phyloP scores from a whole-genome alignment of 2,113 vertebrate genomes.

The Lynx canadensis region DNA sequence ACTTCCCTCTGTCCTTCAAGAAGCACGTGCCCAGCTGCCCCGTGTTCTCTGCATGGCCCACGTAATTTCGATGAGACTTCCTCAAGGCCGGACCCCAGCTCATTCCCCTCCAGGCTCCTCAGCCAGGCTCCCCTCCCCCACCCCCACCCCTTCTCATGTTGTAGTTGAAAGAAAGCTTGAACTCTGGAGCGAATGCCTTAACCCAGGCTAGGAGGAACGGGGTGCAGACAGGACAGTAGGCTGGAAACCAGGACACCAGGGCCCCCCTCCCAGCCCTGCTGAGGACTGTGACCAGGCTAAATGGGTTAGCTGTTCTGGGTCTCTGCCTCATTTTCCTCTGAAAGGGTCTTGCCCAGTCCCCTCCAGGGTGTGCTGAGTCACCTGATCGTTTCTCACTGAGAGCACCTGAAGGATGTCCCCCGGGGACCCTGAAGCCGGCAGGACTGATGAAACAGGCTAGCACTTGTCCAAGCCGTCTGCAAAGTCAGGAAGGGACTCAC shows the following conservation, averaged over 20 bases:
- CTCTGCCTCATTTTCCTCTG: background rate
- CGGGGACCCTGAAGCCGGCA: background rate
- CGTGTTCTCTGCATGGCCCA: background rate
- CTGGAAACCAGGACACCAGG: background rate
- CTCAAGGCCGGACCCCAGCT: background rate
- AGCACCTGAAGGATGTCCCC: background rate
- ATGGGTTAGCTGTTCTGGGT: background rate
- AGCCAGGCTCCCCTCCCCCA: background rate
- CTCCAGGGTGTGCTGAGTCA: background rate
- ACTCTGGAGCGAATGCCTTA: background rate
- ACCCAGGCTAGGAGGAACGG: background rate
- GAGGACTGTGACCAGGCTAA: background rate
- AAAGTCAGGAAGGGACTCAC: background rate
- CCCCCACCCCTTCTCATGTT: background rate
- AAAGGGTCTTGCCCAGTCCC: background rate
- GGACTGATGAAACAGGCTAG: background rate
- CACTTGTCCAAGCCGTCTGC: accelerated
- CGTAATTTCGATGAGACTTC: background rate
- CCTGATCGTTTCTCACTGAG: background rate
- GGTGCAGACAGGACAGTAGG: background rate
- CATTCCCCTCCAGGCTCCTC: background rate
- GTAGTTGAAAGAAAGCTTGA: background rate
- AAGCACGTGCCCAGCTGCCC: background rate
- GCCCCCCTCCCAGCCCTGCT: background rate
- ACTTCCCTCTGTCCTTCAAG: background rate